Base-by-base conservation (phyloP, 2,888 invertebrate genomes). In the Odontomyia ornata region DNA sequence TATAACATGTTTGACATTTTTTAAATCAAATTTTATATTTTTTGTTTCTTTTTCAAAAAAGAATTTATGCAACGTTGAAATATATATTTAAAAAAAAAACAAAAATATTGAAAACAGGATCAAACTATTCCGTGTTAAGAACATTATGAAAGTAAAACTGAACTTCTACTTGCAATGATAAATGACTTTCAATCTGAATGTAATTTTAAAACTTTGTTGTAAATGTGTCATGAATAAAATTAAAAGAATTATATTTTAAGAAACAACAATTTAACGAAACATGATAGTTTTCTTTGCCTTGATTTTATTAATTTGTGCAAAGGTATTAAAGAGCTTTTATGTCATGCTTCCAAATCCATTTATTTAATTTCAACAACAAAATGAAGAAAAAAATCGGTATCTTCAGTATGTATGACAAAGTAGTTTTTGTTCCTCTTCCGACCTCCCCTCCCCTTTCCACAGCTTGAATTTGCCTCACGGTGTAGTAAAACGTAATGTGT, bases 191-290 rank as follows among this genome's bases (percentile, higher is more conserved):
- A 60, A 73, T 60, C 73, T 73, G 60, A 57, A 73, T 73, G 73
- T 73, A 60, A 73, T 60, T 73, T 73, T 73, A 57, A 73, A 73
- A 73, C 36, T 30, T 73, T 57, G 73, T 60, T 73, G 30, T 73
- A 57, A 73, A 73, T 73, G 73, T 73, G 73, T 73, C 57, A 57
- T 47, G 27, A 30, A 56, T 13, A 72, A 56, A 36, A 21, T 21
- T 21, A 46, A 72, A 72, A 47, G 27, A 56, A 57, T 7, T 73
- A 73, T 73, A 73, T 73, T 73, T 73, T 73, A 73, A 73, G 73
- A 57, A 69, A 73, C 60, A 57, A 73, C 57, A 57, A 64, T 64
- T 13, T 9, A 52, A n/a, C 52, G 52, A 52, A 43, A n/a, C n/a
- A n/a, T n/a, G n/a, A n/a, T n/a, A n/a, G n/a, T n/a, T n/a, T n/a